Evolutionary conservation across 2,888 invertebrate species (phyloP), one percentile per base, ranked within the genome.

Genomic region (Acronicta alni): DNA sequence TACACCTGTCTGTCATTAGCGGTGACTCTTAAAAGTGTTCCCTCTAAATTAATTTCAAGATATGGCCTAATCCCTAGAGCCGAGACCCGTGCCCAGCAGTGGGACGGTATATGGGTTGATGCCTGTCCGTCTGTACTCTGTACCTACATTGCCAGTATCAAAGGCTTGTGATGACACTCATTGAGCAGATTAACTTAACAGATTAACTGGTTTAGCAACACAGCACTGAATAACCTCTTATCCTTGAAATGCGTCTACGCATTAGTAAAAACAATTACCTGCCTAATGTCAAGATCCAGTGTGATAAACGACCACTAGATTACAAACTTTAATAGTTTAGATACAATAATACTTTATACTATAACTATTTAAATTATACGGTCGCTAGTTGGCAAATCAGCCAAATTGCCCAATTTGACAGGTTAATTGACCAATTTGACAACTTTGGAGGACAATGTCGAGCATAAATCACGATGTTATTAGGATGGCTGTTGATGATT

Each of bases 401-500:
- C 70, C 59, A 85, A 88, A 87, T 86, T 85, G 83, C 77, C 70
- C 75, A 71, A 61, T 84, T 78, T 77, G 64, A 75, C 65, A 63
- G 71, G 61, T 59, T 85, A 89, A 87, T 85, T 86, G 83, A 72
- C 67, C 91, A 91, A 90, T 92, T 91, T 88, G 60, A 79, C 80
- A 70, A 70, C 66, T 77, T 72, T 75, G 75, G 83, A 86, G 85
- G 87, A 87, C 86, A 84, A 75, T 83, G 84, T 83, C 73, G 75
- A 83, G 72, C 77, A 86, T 90, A 88, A 90, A 89, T 90, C 87
- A 86, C 80, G 73, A 69, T 42, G 67, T 78, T 80, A 88, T 86
- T 88, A 81, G 72, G 65, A 75, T 78, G 75, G 65, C 73, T 77
- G 77, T 75, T 72, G 72, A 75, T 81, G 80, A 75, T 35, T 80